phyloP scores from a whole-genome alignment of 2,888 invertebrate species.

The Willowsia nigromaculata region DNA sequence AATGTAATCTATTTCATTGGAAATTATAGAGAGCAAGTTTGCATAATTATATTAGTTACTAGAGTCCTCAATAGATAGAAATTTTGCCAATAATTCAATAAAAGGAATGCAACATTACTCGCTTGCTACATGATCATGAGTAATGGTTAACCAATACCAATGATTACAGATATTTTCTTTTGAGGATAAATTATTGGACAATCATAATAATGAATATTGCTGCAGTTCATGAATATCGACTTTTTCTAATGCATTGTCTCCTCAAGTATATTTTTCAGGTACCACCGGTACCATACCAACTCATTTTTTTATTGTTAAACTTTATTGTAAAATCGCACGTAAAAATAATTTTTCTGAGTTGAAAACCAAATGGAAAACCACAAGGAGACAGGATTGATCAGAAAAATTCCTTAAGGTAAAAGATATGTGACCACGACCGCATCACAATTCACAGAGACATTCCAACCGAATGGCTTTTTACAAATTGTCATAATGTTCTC shows the following conservation, averaged over 20 bases:
- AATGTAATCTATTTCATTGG: constrained; percentile 15
- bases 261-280: constrained; percentile 1
- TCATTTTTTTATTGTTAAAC: neutral
- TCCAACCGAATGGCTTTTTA: neutral
- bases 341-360: neutral
- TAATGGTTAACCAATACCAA: constrained; percentile 64
- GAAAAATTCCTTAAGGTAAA: constrained; percentile 9
- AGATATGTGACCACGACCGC: neutral
- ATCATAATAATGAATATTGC: constrained; percentile 36
- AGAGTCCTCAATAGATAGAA: neutral
- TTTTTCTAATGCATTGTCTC: neutral
- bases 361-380: neutral
- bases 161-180: constrained; percentile 53
- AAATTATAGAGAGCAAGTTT: constrained; percentile 44
- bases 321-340: neutral
- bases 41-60: neutral
- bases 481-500: constrained; percentile 33
- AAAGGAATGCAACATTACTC: neutral
- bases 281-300: neutral
- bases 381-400: neutral
- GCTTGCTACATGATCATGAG: no score
- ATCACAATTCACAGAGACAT: constrained; percentile 20
- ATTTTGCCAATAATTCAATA: constrained; percentile 44
- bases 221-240: neutral
- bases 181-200: constrained; percentile 53